Base-by-base conservation (phyloP, 2,888 invertebrate genomes). In the Ophraella communa region DNA sequence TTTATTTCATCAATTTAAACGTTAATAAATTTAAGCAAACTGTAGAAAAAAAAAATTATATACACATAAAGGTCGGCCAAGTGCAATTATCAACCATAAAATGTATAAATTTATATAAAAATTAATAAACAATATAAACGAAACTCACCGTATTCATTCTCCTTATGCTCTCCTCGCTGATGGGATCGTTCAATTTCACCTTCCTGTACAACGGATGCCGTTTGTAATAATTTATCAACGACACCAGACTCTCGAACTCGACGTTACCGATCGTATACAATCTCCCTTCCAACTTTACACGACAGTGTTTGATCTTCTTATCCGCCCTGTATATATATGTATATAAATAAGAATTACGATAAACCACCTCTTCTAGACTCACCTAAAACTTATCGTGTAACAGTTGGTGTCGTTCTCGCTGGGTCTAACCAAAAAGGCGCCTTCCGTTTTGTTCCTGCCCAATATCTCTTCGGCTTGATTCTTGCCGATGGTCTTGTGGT, bases 171-270 rank as follows among this genome's bases (percentile, higher is more conserved):
- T 93, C 91, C 75, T 93, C 91, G 73, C 89, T 93, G 30, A 95
- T 92, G 0, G 95, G 91, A 81, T 90, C 91, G 76, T 89, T 89
- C 3, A 99, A 85, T 77, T 93, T 95, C 14, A 97, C 93, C 79
- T 93, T 94, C 76, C 92, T 91, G 80, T 98, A 98, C 5, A 99
- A 84, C 0, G 97, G 93, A 83, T 95, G 89, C 64, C 90, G 90
- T 81, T 94, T 94, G 79, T 97, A 99, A 82, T 95, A 95, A 66
- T 88, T 89, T 3, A 99, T 94, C 67, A 99, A 85, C 75, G 97
- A 96, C 0, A 96, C 93, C n/a, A 99, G 84, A 77, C 94, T 96
- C 83, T 98, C 98, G 84, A 98, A 99, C 78, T 94, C 92, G 30
- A 93, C 92, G 0, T 91, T 91, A 30, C 98, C 96, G 67, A 97